Conservation (phyloP, 2,797 vertebrate species). For the Mus caroli region DNA sequence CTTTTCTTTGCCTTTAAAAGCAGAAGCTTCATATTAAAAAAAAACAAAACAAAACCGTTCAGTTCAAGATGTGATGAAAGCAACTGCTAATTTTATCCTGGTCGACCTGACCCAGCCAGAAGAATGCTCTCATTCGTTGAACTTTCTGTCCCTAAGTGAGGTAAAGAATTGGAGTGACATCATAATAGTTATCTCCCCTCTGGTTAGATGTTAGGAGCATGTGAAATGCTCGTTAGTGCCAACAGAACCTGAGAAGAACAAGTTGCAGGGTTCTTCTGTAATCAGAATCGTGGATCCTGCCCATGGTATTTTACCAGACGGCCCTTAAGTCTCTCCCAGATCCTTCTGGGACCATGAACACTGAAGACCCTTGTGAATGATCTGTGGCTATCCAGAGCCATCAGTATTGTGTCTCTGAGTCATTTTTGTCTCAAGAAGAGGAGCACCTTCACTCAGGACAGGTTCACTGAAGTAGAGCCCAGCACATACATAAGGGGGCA, state of each 20-base stretch:
- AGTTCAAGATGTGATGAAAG: conserved; percentile 37
- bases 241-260: not conserved
- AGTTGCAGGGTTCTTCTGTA: not conserved
- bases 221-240: not conserved
- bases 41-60: conserved; percentile 15
- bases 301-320: not conserved
- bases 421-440: not conserved
- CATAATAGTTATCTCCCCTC: not conserved
- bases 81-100: conserved; percentile 32
- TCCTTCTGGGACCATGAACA: not conserved
- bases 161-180: conserved; percentile 14
- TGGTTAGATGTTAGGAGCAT: not conserved
- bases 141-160: not conserved
- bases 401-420: not conserved
- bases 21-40: conserved; percentile 28
- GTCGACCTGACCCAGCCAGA: conserved; percentile 52
- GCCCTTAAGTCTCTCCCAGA: not conserved
- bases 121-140: conserved; percentile 38
- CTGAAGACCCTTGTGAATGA: not conserved
- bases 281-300: not conserved
- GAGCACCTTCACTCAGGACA: not conserved
- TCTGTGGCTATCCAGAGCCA: not conserved
- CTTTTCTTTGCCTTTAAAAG: not conserved
- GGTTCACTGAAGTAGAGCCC: not conserved
- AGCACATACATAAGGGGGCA: too few relatives aligned